Evolutionary conservation across 2,797 vertebrate genomes (phyloP), one percentile per base, ranked within the genome.

Genomic region (Pangasius djambal): DNA sequence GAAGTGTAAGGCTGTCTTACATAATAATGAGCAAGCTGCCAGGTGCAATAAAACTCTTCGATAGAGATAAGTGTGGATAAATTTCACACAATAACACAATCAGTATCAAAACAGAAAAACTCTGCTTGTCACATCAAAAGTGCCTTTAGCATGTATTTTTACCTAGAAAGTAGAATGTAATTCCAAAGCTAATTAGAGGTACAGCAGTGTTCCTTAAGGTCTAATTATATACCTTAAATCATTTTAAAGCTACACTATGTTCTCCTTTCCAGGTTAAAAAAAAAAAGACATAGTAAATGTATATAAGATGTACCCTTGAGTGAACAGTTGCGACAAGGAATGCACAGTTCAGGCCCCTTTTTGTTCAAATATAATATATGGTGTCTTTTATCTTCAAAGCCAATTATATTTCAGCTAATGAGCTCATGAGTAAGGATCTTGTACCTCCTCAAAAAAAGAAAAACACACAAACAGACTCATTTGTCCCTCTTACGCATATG

Each of bases 11-110:
- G 88, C 92, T 87, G 92, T 92, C 92, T 95, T 96, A 93, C 93
- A 93, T 94, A 96, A 95, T 61, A 92, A 92, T 86, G 92, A 93
- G 90, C 87, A 89, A 90, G 95, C 94, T 95, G 94, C 92, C 93
- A 94, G 94, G 92, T 94, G 90, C 92, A 94, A 94, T 94, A 92
- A 82, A 91, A 90, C 88, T 88, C 83, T 69, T 52, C n/a, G 25
- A 69, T 1, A 20, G 69, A 77, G 44, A 87, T 92, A 94, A 94
- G 95, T 84, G 88, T 90, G 88, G 67, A 88, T 87, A 57, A 40
- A 59, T 81, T 70, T 44, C 57, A 92, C 94, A 93, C 91, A 93
- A 31, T 61, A 77, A 6, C 40, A 44, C 6, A 44, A 44, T 74
- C 12, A n/a, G 55, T 57, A 86, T 28, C 50, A 85, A 85, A 67